Conservation (phyloP, 2,113 vertebrate genomes). For the Theristicus caerulescens region DNA sequence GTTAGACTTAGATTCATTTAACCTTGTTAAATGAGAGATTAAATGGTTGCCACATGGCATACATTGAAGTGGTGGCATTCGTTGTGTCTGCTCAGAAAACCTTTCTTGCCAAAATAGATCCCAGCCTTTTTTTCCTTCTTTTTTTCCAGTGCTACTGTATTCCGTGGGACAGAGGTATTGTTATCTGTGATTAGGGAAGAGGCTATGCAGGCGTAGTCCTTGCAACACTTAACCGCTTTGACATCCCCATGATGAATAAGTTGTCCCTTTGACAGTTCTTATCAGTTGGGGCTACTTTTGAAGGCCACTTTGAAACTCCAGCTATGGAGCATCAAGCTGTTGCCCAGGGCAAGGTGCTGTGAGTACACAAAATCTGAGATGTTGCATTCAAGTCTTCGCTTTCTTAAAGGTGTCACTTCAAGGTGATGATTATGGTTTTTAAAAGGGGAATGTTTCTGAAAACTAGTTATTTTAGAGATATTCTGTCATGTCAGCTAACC, state of each 20-base stretch:
- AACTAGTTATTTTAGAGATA: background rate
- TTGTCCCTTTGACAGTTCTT: background rate
- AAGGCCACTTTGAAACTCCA: conserved; percentile 4
- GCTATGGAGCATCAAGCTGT: background rate
- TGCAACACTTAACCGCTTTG: background rate
- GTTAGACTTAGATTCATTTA: background rate
- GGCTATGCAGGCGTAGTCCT: background rate
- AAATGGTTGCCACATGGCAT: background rate
- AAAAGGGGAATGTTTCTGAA: background rate
- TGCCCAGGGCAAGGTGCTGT: background rate
- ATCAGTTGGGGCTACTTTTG: background rate
- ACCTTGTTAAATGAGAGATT: background rate
- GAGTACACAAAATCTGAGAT: background rate
- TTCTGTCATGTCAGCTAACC: conserved; percentile 28
- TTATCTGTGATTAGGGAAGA: background rate
- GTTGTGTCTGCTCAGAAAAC: background rate
- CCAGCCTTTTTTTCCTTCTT: background rate
- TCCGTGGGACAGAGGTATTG: background rate
- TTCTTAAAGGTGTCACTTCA: conserved; percentile 8
- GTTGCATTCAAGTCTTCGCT: background rate
- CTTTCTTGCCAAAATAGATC: background rate
- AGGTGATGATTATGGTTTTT: conserved; percentile 6
- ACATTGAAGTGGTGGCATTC: background rate
- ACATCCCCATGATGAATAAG: background rate
- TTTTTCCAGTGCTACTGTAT: background rate